Base-by-base conservation (phyloP, 2,113 vertebrate genomes). In the Oryzias woworae region DNA sequence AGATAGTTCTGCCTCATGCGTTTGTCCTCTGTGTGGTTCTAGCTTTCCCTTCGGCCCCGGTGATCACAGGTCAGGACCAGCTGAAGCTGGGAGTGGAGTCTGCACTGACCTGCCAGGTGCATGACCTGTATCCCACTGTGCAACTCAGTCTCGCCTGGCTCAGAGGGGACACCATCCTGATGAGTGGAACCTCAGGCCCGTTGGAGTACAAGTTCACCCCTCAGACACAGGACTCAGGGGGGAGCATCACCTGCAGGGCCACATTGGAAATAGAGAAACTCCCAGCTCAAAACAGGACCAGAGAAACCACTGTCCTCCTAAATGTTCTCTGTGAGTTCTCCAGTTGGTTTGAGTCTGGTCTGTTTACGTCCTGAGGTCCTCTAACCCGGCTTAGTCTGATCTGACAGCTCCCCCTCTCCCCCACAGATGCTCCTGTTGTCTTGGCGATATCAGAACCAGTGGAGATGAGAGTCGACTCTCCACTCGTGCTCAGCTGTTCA, bases 21-120 rank as follows among this genome's bases (percentile, higher is more conserved):
- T 22, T 5, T 17, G 17, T 28, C 2, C 24, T 62, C 24, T 55
- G 53, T 20, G 28, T 31, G 36, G 16, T 13, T 73, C 31, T 86
- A 92, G 91, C 84, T 57, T 85, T 89, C 64, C 87, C 84, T 14
- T 81, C 73, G 6, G 77, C 55, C 53, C 92, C 90, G 4, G 66
- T 80, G 31, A 69, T 93, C 57, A 31, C n/a, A 1, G 84, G 86
- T 15, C 57, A 77, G 26, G 73, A 83, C 17, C 49, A 7, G 0
- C 31, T 91, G 62, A 60, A 65, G 3, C 16, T 72, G 44, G 85
- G 85, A 20, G 16, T 44, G 54, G 62, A 65, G 47, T 78, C 58
- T 3, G 45, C 4, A 0, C 66, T 92, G 51, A 80, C 57, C 57
- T 93, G 92, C 42, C 16, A 47, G 26, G 85, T 90, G 14, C 50